These are phyloP conservation scores for Corythornis vintsioides DNA, from an alignment of 2,113 vertebrate species.

Conservation along the genomic window DNA sequence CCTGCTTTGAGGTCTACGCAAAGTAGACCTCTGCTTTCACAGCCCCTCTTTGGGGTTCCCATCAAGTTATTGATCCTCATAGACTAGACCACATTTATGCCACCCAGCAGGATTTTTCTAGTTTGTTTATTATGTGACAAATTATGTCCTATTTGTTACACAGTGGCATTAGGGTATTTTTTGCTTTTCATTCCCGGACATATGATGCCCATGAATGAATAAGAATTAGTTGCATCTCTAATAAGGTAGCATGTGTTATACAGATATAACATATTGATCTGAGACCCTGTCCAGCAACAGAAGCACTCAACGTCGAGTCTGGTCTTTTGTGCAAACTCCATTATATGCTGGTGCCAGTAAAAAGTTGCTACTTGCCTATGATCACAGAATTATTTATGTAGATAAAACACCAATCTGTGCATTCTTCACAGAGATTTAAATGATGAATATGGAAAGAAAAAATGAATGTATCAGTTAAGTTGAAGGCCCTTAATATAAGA, in stretches of 20 bases:
- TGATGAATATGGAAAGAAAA: background rate
- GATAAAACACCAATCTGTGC: background rate
- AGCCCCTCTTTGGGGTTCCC: background rate
- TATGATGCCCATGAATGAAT: background rate
- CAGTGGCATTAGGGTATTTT: background rate
- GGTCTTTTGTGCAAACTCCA: background rate
- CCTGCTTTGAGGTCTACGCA: background rate
- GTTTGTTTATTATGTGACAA: background rate
- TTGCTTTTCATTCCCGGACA: background rate
- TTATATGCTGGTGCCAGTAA: background rate
- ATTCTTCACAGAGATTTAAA: background rate
- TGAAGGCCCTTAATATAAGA: background rate
- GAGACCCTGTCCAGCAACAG: background rate
- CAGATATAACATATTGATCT: background rate
- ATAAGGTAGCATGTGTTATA: background rate
- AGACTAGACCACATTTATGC: background rate
- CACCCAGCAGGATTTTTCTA: background rate
- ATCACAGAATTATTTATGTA: background rate
- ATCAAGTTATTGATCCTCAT: rapidly evolving
- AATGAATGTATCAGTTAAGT: background rate
- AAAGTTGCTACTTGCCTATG: background rate
- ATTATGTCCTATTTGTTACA: background rate
- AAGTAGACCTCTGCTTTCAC: background rate
- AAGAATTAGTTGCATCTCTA: constrained; percentile 2
- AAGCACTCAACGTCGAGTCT: background rate